A percentile compares a stretch with the other conserved stretches of the same genome.
These are phyloP conservation scores for Perdita meconis DNA, from an alignment of 2,888 invertebrate species.

Conservation along the genomic window DNA sequence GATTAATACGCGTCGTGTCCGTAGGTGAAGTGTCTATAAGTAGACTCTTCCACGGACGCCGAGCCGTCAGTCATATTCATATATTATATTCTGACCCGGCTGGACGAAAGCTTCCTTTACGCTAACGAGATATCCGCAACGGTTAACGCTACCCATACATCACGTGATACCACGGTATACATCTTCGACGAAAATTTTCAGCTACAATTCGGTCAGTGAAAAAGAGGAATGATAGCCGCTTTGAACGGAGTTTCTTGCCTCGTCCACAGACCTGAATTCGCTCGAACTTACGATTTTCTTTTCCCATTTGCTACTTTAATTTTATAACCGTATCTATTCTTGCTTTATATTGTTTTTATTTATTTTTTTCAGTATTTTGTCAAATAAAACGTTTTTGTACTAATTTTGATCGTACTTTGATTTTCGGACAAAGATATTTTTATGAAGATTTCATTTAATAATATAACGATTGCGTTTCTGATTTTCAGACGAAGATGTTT, in stretches of 20 bases:
- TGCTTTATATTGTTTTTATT: constrained; percentile 2
- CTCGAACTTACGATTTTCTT: neutral
- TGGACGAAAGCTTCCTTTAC: constrained; percentile 72
- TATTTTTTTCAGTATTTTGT: constrained; percentile 3
- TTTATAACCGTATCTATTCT: constrained; percentile 37
- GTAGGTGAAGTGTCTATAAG: constrained; percentile 82
- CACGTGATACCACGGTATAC: constrained; percentile 43
- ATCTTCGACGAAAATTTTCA: constrained; percentile 47
- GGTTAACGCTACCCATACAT: constrained; percentile 55
- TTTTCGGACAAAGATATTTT: too few relatives aligned
- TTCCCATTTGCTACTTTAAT: constrained; percentile 9
- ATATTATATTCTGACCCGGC: constrained; percentile 76
- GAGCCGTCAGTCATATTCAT: constrained; percentile 81
- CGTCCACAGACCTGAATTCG: neutral
- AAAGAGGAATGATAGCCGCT: neutral
- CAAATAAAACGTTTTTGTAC: constrained; percentile 14
- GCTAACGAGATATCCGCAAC: constrained; percentile 76
- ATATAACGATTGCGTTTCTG: neutral
- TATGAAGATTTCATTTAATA: neutral
- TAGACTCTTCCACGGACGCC: constrained; percentile 77
- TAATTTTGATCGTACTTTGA: neutral
- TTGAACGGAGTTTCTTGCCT: neutral
- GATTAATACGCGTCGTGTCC: constrained; percentile 82
- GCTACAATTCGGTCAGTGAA: constrained; percentile 25
- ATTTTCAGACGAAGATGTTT: too few relatives aligned